A percentile compares a stretch with the other conserved stretches of the same genome.
phyloP scores from a whole-genome alignment of 2,888 invertebrate species.

The Syrphus vitripennis region DNA sequence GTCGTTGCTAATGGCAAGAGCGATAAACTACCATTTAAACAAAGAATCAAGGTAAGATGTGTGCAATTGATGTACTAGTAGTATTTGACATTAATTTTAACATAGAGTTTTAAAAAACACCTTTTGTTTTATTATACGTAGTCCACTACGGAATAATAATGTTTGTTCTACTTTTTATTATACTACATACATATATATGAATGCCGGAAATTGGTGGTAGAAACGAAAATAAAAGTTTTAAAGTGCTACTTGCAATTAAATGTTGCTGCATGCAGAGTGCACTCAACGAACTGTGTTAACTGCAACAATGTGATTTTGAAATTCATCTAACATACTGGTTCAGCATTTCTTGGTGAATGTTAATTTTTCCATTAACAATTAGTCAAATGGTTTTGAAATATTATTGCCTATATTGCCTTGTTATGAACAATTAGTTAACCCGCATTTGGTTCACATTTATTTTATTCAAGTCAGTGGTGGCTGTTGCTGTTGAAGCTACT shows the following conservation, averaged over 20 bases:
- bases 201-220: neutral
- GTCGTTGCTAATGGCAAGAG: conserved; percentile 95
- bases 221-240: neutral
- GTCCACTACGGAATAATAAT: neutral
- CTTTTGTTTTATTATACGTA: neutral
- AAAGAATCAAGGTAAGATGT: conserved; percentile 89
- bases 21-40: conserved; percentile 94
- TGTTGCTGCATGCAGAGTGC: neutral
- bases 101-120: neutral
- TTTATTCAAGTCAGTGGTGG: too few relatives aligned
- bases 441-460: neutral
- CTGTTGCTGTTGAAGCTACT: too few relatives aligned
- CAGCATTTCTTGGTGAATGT: neutral
- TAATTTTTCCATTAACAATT: neutral
- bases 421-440: too few relatives aligned
- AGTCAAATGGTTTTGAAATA: neutral
- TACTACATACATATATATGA: too few relatives aligned
- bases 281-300: neutral
- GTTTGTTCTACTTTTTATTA: neutral
- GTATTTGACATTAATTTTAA: neutral
- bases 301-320: conserved; percentile 2
- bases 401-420: neutral
- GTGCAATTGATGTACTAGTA: neutral
- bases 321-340: neutral
- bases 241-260: neutral